Conservation (phyloP, 2,888 invertebrate genomes). For the Agrotis puta region DNA sequence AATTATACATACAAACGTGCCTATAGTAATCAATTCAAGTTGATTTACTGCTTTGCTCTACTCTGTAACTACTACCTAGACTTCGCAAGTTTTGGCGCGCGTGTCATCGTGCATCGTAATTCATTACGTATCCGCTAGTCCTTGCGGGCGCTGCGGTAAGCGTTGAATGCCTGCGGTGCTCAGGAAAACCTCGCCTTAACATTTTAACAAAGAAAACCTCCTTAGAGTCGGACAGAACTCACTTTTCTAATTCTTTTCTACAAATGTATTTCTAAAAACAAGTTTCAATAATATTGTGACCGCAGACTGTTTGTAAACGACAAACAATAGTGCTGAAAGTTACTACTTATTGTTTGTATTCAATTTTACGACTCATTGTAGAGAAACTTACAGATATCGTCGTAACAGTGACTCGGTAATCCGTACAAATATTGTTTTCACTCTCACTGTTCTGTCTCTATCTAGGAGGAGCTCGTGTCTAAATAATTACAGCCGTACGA, state of each 20-base stretch:
- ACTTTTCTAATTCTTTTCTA: conserved; percentile 8
- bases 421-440: conserved; percentile 14
- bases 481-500: no score
- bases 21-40: no score
- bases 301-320: background rate
- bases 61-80: no score
- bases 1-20: no score
- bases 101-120: no score
- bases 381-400: conserved; percentile 34
- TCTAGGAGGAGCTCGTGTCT: no score
- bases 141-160: no score
- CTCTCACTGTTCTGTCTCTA: conserved; percentile 35
- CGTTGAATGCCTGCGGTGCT: no score
- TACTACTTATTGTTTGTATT: conserved; percentile 21
- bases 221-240: background rate
- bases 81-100: no score
- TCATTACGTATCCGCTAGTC: no score
- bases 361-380: conserved; percentile 43
- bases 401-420: background rate
- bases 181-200: no score
- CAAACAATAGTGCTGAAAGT: conserved; percentile 25
- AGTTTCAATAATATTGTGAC: conserved; percentile 33
- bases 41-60: no score
- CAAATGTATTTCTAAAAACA: conserved; percentile 18
- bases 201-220: background rate